Evolutionary conservation across 2,797 vertebrate species (phyloP).

Genomic region (Oreochromis mossambicus): DNA sequence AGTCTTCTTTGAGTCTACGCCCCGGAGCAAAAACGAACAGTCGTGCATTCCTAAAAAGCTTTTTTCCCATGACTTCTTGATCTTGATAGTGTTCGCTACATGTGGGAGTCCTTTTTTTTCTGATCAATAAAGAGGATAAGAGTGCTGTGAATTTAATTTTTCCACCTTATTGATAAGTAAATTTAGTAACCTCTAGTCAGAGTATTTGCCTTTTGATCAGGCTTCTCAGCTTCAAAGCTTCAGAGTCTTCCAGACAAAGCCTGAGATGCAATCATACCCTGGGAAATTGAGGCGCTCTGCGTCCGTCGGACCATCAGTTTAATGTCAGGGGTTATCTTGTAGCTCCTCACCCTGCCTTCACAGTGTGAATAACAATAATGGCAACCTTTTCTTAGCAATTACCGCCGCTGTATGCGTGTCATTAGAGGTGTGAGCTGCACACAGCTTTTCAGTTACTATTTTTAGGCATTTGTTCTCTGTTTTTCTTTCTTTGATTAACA

Average conservation of each 20-base stretch:
- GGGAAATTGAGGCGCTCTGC: conserved; percentile 16
- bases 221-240: conserved; percentile 30
- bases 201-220: conserved; percentile 45
- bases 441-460: conserved; percentile 35
- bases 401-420: conserved; percentile 3
- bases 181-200: conserved; percentile 23
- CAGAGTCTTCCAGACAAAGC: conserved; percentile 17
- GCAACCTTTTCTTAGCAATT: conserved; percentile 48
- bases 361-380: conserved; percentile 39
- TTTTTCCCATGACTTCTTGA: conserved; percentile 66
- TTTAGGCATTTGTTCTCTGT: conserved; percentile 30
- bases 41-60: conserved; percentile 44
- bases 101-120: background rate
- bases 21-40: background rate
- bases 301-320: conserved; percentile 36
- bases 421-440: background rate
- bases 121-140: conserved; percentile 39
- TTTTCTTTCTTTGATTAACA: conserved; percentile 52
- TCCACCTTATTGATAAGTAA: conserved; percentile 22
- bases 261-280: conserved; percentile 12
- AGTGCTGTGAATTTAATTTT: conserved; percentile 29
- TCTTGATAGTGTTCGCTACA: conserved; percentile 11
- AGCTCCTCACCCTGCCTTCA: conserved; percentile 11
- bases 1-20: background rate
- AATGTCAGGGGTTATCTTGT: conserved; percentile 17